Evolutionary conservation across 1,140 invertebrate species (phyloP).

Genomic region (Hetaerina americana): DNA sequence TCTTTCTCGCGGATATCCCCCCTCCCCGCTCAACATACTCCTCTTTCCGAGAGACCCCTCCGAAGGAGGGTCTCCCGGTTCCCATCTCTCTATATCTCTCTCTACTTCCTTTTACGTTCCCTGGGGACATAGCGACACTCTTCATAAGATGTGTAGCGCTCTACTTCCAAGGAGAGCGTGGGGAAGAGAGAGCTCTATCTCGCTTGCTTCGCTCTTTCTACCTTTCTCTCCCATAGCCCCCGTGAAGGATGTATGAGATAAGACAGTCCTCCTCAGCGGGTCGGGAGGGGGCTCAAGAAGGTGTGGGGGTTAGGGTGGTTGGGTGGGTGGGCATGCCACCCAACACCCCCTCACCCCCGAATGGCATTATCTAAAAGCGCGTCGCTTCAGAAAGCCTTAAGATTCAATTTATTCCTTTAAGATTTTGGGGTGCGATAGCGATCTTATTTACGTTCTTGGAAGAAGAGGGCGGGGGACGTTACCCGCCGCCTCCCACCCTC

Average conservation of each 20-base stretch:
- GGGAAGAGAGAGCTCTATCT: not conserved
- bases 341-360: too few species aligned
- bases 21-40: too few species aligned
- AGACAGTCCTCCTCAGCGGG: too few species aligned
- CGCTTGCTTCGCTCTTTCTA: not conserved
- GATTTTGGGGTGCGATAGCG: not conserved
- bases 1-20: too few species aligned
- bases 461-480: not conserved
- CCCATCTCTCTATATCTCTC: too few species aligned
- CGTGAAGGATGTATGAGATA: not conserved
- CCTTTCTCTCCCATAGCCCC: too few species aligned
- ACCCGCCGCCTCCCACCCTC: too few species aligned
- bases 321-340: not conserved
- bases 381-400: not conserved
- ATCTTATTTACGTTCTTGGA: not conserved
- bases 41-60: too few species aligned
- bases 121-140: not conserved
- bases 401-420: slow-evolving; percentile 1
- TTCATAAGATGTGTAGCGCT: not conserved
- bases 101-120: too few species aligned
- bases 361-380: not conserved
- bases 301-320: not conserved
- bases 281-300: not conserved
- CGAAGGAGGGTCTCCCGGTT: too few species aligned
- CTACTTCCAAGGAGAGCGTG: not conserved